Conservation (phyloP, 2,888 invertebrate genomes). For the Ceramica pisi region DNA sequence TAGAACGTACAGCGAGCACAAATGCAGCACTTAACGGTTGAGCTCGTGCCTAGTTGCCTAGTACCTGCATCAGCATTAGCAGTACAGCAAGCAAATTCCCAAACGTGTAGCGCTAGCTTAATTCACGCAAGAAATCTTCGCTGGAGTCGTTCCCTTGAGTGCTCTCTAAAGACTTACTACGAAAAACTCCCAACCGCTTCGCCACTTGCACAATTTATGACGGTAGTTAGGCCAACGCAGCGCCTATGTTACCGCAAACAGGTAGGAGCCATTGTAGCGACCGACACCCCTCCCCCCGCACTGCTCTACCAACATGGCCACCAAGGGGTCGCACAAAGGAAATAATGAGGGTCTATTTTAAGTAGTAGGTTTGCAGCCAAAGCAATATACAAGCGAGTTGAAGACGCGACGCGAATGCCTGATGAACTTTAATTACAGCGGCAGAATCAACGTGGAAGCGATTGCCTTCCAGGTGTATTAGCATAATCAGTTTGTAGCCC, state of each 20-base stretch:
- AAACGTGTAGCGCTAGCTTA: constrained; percentile 73
- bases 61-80: constrained; percentile 73
- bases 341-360: constrained; percentile 70
- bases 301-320: constrained; percentile 55
- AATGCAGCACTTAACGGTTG: constrained; percentile 65
- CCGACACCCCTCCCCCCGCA: constrained; percentile 60
- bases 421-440: constrained; percentile 84
- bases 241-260: constrained; percentile 74
- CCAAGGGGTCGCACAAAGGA: constrained; percentile 64
- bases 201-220: constrained; percentile 83
- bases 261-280: constrained; percentile 70
- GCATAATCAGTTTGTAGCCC: constrained; percentile 81
- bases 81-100: constrained; percentile 71
- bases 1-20: constrained; percentile 50
- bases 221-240: constrained; percentile 81
- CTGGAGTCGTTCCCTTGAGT: constrained; percentile 78
- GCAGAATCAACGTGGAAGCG: constrained; percentile 77
- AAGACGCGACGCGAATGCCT: constrained; percentile 79
- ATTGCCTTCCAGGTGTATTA: constrained; percentile 82
- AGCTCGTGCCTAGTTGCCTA: constrained; percentile 50
- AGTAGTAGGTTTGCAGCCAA: constrained; percentile 70
- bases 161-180: constrained; percentile 79
- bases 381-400: constrained; percentile 76
- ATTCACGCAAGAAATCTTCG: constrained; percentile 82
- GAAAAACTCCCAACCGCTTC: constrained; percentile 80